Percentiles rank a stretch among this genome's conserved stretches.
Conservation (phyloP, 1,140 invertebrate genomes). For the Macrosteles quadrilineatus region DNA sequence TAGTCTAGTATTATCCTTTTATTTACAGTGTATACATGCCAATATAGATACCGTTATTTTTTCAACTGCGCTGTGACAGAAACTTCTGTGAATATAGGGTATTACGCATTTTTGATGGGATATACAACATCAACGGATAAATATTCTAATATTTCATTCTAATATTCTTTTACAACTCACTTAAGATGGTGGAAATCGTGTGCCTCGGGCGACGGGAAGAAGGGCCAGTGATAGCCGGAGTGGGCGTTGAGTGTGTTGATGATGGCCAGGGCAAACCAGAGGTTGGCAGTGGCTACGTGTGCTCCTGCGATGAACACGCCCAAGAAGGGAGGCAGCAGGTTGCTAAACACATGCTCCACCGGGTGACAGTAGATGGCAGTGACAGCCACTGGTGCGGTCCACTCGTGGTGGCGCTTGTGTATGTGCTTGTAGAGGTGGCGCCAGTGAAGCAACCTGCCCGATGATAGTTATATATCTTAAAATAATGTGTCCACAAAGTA, state of each 20-base stretch:
- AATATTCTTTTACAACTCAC: conserved; percentile 57
- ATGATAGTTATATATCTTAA: too few species aligned
- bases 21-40: too few species aligned
- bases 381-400: conserved; percentile 82
- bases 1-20: too few species aligned
- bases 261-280: conserved; percentile 81
- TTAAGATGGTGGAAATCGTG: conserved; percentile 91
- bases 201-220: conserved; percentile 86
- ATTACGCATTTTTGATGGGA: too few species aligned
- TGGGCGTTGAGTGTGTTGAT: conserved; percentile 83
- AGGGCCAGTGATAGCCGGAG: conserved; percentile 86
- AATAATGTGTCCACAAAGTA: too few species aligned
- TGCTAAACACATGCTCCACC: conserved; percentile 82
- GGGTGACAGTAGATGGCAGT: conserved; percentile 87
- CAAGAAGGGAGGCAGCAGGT: conserved; percentile 75
- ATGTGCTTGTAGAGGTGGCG: conserved; percentile 77
- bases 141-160: too few species aligned
- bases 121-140: too few species aligned
- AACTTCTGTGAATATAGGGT: too few species aligned
- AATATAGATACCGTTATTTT: too few species aligned
- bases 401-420: conserved; percentile 85
- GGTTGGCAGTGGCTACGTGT: conserved; percentile 78
- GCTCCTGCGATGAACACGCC: conserved; percentile 80
- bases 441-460: conserved; percentile 70
- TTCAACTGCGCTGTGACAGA: too few species aligned